These are phyloP conservation scores for Samia ricini DNA, from an alignment of 1,140 invertebrate species.

Conservation along the genomic window DNA sequence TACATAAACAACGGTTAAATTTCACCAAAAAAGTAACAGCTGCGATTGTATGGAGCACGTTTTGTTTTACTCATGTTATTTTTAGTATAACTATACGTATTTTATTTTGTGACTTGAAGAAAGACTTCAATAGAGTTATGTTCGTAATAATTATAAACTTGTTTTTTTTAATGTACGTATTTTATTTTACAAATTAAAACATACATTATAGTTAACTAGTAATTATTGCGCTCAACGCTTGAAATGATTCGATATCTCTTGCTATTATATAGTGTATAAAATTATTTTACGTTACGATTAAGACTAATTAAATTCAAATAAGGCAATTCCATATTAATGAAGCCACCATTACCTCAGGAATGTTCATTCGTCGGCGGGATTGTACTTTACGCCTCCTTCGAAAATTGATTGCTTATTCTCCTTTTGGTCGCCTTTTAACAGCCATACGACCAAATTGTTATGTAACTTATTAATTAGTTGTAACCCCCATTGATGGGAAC, in stretches of 20 bases:
- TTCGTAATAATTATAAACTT: too few relatives aligned
- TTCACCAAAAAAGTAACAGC: slow-evolving; percentile 40
- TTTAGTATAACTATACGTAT: too few relatives aligned
- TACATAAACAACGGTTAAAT: slow-evolving; percentile 59
- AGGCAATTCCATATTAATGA: slow-evolving; percentile 24
- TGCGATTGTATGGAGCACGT: slow-evolving; percentile 26
- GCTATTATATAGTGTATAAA: neutral
- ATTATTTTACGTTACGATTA: neutral
- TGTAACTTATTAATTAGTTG: slow-evolving; percentile 39
- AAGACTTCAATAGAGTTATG: too few relatives aligned
- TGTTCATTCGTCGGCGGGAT: slow-evolving; percentile 35
- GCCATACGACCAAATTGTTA: slow-evolving; percentile 33
- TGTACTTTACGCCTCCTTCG: slow-evolving; percentile 45
- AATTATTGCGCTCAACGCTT: too few relatives aligned
- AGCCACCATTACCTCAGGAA: slow-evolving; percentile 35
- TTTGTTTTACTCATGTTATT: neutral
- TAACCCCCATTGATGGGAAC: slow-evolving; percentile 24
- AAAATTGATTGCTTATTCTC: slow-evolving; percentile 45
- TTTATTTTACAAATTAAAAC: too few relatives aligned
- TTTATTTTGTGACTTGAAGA: too few relatives aligned
- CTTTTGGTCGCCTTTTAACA: slow-evolving; percentile 40
- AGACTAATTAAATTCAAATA: slow-evolving; percentile 3
- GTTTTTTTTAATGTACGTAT: too few relatives aligned
- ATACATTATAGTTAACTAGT: too few relatives aligned
- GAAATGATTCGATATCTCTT: neutral